Conservation (phyloP, 2,888 invertebrate genomes). For the Tanypteryx hageni region DNA sequence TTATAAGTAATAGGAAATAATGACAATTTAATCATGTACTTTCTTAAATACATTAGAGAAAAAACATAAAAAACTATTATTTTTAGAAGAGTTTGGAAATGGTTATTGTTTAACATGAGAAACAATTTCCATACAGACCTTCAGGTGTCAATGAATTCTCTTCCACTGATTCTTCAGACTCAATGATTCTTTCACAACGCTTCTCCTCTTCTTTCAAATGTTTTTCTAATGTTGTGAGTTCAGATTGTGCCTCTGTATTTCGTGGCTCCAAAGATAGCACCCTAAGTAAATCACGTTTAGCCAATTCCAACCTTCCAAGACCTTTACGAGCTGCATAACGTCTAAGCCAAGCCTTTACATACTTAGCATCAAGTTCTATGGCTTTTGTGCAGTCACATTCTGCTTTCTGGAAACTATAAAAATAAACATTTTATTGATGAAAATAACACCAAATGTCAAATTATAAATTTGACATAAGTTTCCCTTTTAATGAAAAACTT, state of each 20-base stretch:
- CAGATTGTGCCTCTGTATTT: slow-evolving; percentile 83
- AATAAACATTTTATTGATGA: too few species aligned
- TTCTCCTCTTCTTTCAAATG: slow-evolving; percentile 77
- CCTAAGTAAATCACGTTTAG: slow-evolving; percentile 83
- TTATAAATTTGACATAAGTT: too few species aligned
- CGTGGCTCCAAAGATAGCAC: slow-evolving; percentile 87
- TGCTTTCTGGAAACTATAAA: slow-evolving; percentile 81
- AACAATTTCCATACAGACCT: not conserved
- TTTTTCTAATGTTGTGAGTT: slow-evolving; percentile 79
- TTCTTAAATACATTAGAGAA: too few species aligned
- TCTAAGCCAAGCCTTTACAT: slow-evolving; percentile 90
- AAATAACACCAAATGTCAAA: too few species aligned
- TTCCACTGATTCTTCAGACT: not conserved
- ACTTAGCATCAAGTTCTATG: slow-evolving; percentile 85
- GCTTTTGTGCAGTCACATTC: slow-evolving; percentile 90
- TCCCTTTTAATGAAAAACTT: too few species aligned
- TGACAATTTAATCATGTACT: too few species aligned
- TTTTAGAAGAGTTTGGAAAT: too few species aligned
- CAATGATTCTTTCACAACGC: slow-evolving; percentile 43
- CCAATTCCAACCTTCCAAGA: slow-evolving; percentile 84
- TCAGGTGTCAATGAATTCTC: not conserved
- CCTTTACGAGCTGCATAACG: slow-evolving; percentile 86
- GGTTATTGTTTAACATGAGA: too few species aligned
- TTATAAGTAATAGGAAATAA: too few species aligned
- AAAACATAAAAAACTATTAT: too few species aligned